Base-by-base conservation (phyloP, 2,113 vertebrate species). In the Heloderma charlesbogerti region DNA sequence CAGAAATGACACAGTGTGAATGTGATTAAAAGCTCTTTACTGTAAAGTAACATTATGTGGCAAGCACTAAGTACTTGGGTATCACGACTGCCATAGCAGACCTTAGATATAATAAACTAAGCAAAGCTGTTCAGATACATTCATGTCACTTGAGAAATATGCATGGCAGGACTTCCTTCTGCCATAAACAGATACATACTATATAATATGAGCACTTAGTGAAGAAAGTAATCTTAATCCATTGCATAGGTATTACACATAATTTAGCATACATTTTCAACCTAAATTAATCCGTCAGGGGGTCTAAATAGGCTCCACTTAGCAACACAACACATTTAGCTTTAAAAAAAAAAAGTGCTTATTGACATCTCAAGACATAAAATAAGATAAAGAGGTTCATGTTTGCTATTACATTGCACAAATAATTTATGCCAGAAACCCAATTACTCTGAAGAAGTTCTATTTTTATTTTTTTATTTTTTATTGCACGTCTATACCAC, bases 171-270 rank as follows among this genome's bases (percentile, higher is more conserved):
- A 69, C 90, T 86, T 37, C 86, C 87, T 92, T 89, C 89, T 94
- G 54, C 83, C 87, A 79, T 66, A 43, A 95, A 79, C 92, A 94
- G 63, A 87, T 93, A 90, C 83, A 78, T 88, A 88, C 88, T 43
- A 87, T 63, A 86, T 92, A 89, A 90, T 90, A 86, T 78, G 92
- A 93, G 95, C 88, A 94, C 63, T 71, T 72, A 37, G 1, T 7
- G 27, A 40, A 92, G 91, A 82, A 93, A 94, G 86, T 75, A 88
- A 3, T 51, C 72, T 0, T 0, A 93, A 86, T 92, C 92, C 87
- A 94, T 71, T 69, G 88, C 91, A 77, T 90, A 83, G 45, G 9
- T 25, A 78, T 78, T 78, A 78, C 40, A 60, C 29, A 83, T 37
- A n/a, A 82, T 34, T 57, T 82, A 57, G 18, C 3, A 22, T n/a